Base-by-base conservation (phyloP, 1,140 invertebrate genomes). In the Caenorhabditis latens region DNA sequence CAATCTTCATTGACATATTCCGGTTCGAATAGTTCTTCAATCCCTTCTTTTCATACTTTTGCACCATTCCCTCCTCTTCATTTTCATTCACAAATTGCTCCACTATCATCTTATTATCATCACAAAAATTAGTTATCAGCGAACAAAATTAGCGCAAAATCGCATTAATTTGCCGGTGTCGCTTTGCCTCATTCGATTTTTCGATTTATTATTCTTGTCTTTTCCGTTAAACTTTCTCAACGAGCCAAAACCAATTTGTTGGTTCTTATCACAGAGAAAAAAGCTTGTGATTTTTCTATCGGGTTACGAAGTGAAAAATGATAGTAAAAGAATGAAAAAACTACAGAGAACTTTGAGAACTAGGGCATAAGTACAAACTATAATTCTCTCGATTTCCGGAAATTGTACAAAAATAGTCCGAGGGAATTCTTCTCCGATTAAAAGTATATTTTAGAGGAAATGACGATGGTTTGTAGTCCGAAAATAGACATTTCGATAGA, bases 111-210 rank as follows among this genome's bases (percentile, higher is more conserved):
- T 50, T 79, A 50, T 79, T 53, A 50, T 79, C 71, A n/a, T 11
- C 50, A 40, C 24, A n/a, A 61, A 79, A 79, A 79, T 79, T 79
- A 79, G n/a, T 79, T 79, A 79, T 79, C 71, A 79, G 71, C n/a
- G 46, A 48, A 50, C 71, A 24, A 79, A 79, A 50, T 79, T 79
- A 79, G 71, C 43, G 71, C 46, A 50, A 43, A 79, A 79, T 79
- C 71, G 71, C 46, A 79, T 79, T 79, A 79, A 50, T 79, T 79
- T 46, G 65, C 42, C 42, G 65, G 65, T 71, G 71, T 48, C 71
- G 24, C 11, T 0, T 19, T 11, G 11, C 24, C n/a, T 11, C 8
- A 24, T 21, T 50, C 46, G 46, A 21, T 79, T 48, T 42, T 79
- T 79, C 46, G 71, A 71, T 71, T 71, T 19, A 71, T 71, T 16